A percentile compares a stretch with the other conserved stretches of the same genome.
phyloP scores from a whole-genome alignment of 2,797 vertebrate genomes.

The Pterois miles region DNA sequence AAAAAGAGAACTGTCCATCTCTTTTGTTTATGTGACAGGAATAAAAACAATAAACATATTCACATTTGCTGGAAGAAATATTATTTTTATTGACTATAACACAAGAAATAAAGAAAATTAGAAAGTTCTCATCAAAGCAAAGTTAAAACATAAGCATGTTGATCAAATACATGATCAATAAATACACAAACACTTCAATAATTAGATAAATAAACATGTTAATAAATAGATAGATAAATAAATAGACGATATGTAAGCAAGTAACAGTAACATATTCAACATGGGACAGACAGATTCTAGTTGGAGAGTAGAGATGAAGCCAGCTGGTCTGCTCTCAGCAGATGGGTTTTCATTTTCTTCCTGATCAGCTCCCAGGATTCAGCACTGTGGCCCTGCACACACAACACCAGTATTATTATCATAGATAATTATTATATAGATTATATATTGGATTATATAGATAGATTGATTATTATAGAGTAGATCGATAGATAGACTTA shows the following conservation, averaged over 20 bases:
- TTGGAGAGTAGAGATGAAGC: too few species aligned
- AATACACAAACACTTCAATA: neutral
- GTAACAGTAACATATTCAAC: too few species aligned
- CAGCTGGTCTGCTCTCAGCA: too few species aligned
- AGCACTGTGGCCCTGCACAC: too few species aligned
- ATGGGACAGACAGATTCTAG: too few species aligned
- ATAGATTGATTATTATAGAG: too few species aligned
- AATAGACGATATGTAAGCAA: neutral
- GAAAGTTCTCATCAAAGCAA: neutral
- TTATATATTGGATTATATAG: too few species aligned
- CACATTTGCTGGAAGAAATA: neutral
- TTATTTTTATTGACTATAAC: neutral
- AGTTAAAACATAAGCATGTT: neutral
- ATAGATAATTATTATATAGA: too few species aligned
- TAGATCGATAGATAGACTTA: neutral
- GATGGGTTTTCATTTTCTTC: too few species aligned
- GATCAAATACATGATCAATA: neutral
- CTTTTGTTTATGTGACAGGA: neutral
- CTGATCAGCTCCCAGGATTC: too few species aligned
- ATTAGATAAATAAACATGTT: neutral
- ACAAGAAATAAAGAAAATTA: neutral
- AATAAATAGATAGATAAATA: neutral
- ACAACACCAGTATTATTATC: too few species aligned
- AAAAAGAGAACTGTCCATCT: too few species aligned
- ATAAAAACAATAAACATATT: conserved; percentile 12